A percentile compares a stretch with the other conserved stretches of the same genome.
phyloP scores from a whole-genome alignment of 2,113 vertebrate species.

The Plectropomus leopardus region DNA sequence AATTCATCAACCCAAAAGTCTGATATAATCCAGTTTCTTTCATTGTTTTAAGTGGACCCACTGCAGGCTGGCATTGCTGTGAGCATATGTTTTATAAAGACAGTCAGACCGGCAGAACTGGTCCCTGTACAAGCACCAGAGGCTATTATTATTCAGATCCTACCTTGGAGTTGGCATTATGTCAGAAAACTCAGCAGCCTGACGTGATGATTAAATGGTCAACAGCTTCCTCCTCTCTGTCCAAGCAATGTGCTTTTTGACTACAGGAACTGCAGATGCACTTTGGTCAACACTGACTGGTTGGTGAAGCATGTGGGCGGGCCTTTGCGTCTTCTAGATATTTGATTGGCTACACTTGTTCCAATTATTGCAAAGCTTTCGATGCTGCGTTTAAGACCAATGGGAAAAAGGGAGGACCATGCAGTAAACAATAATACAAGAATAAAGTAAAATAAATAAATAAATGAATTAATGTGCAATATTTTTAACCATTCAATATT shows the following conservation, averaged over 20 bases:
- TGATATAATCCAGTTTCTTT: background rate
- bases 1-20: background rate
- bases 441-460: background rate
- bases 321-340: background rate
- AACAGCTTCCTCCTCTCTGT: constrained; percentile 40
- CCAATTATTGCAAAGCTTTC: constrained; percentile 22
- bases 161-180: constrained; percentile 84
- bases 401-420: constrained; percentile 4
- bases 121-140: background rate
- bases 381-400: constrained; percentile 36
- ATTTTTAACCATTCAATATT: background rate
- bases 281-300: constrained; percentile 58
- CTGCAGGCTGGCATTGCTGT: background rate
- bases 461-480: background rate
- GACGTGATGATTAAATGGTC: constrained; percentile 44
- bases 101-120: background rate
- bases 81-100: constrained; percentile 7
- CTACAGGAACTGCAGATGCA: constrained; percentile 60
- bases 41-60: constrained; percentile 5
- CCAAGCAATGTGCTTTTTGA: constrained; percentile 74
- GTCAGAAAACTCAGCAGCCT: constrained; percentile 35
- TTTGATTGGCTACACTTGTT: constrained; percentile 64
- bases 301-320: constrained; percentile 57
- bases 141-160: constrained; percentile 34
- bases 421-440: background rate